phyloP scores from a whole-genome alignment of 2,797 vertebrate genomes.

The Gastrophryne carolinensis region DNA sequence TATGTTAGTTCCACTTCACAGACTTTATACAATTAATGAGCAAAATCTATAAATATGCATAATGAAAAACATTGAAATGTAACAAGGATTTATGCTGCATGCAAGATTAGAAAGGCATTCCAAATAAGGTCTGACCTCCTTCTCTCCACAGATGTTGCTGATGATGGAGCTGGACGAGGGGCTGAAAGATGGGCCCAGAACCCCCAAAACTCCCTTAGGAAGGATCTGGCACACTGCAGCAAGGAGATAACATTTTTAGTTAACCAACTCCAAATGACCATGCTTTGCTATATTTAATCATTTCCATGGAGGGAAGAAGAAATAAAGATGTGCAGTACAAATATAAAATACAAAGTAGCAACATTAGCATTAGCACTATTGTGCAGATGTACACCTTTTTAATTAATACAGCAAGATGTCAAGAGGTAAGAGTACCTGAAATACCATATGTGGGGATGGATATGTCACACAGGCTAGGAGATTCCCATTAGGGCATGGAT shows the following conservation, averaged over 20 bases:
- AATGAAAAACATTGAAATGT: not conserved
- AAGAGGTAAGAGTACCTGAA: no score
- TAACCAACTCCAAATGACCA: not conserved
- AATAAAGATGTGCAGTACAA: no score
- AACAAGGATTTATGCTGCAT: not conserved
- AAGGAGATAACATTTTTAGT: slow-evolving; percentile 9
- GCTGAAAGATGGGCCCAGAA: slow-evolving; percentile 93
- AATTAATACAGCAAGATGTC: no score
- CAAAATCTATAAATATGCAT: not conserved
- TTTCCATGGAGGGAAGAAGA: not conserved
- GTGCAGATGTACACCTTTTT: no score
- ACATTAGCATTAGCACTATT: no score
- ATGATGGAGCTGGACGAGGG: slow-evolving; percentile 98
- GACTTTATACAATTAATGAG: not conserved
- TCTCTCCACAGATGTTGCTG: slow-evolving; percentile 99
- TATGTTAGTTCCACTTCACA: not conserved
- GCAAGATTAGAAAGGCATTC: not conserved
- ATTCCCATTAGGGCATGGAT: no score
- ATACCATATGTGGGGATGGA: no score
- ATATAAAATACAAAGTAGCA: no score
- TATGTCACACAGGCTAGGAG: no score
- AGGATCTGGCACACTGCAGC: slow-evolving; percentile 95
- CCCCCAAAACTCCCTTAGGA: slow-evolving; percentile 94
- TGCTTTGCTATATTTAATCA: not conserved
- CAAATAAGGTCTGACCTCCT: slow-evolving; percentile 82